These are phyloP conservation scores for Mythimna albipuncta DNA, from an alignment of 2,888 invertebrate genomes.

Conservation along the genomic window DNA sequence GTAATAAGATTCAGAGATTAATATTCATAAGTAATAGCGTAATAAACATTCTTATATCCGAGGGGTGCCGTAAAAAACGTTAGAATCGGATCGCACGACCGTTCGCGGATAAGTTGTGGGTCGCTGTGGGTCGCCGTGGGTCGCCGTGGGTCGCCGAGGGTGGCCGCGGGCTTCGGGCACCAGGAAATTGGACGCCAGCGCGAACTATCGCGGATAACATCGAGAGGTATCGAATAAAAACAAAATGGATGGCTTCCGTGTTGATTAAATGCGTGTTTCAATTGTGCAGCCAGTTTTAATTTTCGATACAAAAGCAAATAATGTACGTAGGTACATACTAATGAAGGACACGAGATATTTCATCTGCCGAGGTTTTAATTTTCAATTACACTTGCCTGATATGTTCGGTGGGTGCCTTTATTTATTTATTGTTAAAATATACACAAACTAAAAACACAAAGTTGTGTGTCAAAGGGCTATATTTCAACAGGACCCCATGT, in stretches of 20 bases:
- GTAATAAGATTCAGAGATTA: conserved; percentile 38
- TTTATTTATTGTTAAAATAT: too few relatives aligned
- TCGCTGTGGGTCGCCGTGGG: conserved; percentile 23
- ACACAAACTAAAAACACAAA: too few relatives aligned
- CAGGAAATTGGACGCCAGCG: conserved; percentile 60
- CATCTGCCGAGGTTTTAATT: too few relatives aligned
- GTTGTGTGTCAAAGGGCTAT: too few relatives aligned
- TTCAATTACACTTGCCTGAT: too few relatives aligned
- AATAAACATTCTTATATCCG: conserved; percentile 52
- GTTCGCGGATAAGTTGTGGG: conserved; percentile 25
- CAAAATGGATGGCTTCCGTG: conserved; percentile 34
- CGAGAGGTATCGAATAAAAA: conserved; percentile 45
- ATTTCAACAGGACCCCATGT: too few relatives aligned
- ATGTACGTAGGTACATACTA: background rate
- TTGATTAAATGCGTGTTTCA: conserved; percentile 31
- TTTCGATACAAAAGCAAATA: background rate
- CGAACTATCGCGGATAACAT: conserved; percentile 51
- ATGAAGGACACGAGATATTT: background rate
- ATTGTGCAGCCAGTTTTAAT: background rate
- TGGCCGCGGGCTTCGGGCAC: conserved; percentile 23
- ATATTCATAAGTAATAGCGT: conserved; percentile 52
- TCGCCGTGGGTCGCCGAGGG: conserved; percentile 28
- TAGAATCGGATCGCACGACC: conserved; percentile 24
- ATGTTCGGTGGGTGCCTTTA: too few relatives aligned
- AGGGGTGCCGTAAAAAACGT: conserved; percentile 53